A percentile compares a stretch with the other conserved stretches of the same genome.
These are phyloP conservation scores for Phocides pigmalion DNA, from an alignment of 1,140 invertebrate species.

Conservation along the genomic window DNA sequence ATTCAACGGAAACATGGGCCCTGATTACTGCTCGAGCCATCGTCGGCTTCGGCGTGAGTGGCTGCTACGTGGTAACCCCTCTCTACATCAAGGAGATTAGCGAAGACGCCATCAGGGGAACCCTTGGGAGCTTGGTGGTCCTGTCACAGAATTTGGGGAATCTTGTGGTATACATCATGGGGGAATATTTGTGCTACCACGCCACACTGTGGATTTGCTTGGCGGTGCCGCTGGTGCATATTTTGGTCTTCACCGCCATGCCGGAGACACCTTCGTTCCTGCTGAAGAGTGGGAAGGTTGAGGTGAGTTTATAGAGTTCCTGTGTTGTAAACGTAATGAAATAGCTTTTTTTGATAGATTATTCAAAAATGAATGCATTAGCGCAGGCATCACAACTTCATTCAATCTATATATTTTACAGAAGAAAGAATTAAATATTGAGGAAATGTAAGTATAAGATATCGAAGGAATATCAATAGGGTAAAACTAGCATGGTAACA, in stretches of 20 bases:
- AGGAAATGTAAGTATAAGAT: too few relatives aligned
- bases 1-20: conserved; percentile 69
- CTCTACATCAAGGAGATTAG: conserved; percentile 76
- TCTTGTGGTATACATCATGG: conserved; percentile 64
- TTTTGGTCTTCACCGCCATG: conserved; percentile 64
- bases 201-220: conserved; percentile 66
- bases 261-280: conserved; percentile 72
- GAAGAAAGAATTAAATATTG: too few relatives aligned
- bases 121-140: conserved; percentile 64
- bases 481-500: too few relatives aligned
- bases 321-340: too few relatives aligned
- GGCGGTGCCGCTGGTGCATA: conserved; percentile 63
- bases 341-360: too few relatives aligned
- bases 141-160: conserved; percentile 71
- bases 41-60: conserved; percentile 60
- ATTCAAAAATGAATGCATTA: too few relatives aligned
- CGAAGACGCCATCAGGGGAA: conserved; percentile 69
- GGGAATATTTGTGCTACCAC: conserved; percentile 68
- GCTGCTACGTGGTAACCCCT: conserved; percentile 70
- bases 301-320: conserved; percentile 49
- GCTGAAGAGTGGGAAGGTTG: conserved; percentile 67
- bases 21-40: conserved; percentile 67
- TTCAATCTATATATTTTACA: too few relatives aligned
- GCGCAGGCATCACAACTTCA: too few relatives aligned
- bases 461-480: too few relatives aligned